A percentile compares a stretch with the other conserved stretches of the same genome.
phyloP scores from a whole-genome alignment of 2,113 vertebrate genomes.

The Hemiscyllium ocellatum region DNA sequence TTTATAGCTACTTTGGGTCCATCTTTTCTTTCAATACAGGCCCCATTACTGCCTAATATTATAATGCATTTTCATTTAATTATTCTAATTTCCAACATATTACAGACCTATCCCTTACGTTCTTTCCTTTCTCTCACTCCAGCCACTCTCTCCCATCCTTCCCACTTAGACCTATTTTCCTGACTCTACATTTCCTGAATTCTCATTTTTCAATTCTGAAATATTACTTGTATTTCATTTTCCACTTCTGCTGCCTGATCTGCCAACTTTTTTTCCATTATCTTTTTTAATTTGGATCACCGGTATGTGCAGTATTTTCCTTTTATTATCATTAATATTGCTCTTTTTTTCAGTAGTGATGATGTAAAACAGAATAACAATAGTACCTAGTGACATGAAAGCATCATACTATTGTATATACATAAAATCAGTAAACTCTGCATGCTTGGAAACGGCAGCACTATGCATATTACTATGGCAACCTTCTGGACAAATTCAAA shows the following conservation, averaged over 20 bases:
- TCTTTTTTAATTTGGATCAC: not conserved
- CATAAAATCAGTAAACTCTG: not conserved
- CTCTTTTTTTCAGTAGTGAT: not conserved
- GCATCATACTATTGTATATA: not conserved
- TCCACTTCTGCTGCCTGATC: not conserved
- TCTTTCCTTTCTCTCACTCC: not conserved
- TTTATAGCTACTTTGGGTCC: not conserved
- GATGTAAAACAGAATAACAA: not conserved
- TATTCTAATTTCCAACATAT: not conserved
- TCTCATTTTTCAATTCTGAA: not conserved
- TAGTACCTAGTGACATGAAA: not conserved
- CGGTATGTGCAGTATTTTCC: not conserved
- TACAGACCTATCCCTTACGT: not conserved
- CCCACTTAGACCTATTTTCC: not conserved
- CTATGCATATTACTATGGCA: conserved; percentile 22
- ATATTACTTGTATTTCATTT: not conserved
- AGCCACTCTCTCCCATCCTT: not conserved
- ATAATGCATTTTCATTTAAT: not conserved
- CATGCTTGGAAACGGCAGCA: not conserved
- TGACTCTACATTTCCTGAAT: not conserved
- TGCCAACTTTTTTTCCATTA: not conserved
- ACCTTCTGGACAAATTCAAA: not conserved
- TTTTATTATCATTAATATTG: not conserved
- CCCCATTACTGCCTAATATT: not conserved
- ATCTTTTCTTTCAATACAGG: not conserved